Base-by-base conservation (phyloP, 1,140 invertebrate species). In the Augochlora pura region DNA sequence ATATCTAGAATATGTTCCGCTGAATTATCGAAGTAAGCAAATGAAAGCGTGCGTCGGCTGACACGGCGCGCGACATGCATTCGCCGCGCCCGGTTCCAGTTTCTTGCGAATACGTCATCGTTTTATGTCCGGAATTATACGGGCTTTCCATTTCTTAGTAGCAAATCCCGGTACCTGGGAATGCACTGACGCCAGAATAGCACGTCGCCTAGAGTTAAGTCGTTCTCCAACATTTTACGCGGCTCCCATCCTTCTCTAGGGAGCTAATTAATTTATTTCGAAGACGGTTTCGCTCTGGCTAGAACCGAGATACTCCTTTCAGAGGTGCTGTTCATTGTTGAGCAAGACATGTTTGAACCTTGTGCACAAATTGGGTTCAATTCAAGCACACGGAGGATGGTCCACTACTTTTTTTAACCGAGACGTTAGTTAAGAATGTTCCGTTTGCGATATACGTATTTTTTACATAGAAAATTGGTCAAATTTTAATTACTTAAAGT, bases 231-330 rank as follows among this genome's bases (percentile, higher is more conserved):
- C 52, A 18, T 68, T 66, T 52, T 16, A 7, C 38, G 60, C 54
- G 9, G 25, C 18, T 42, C 27, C 21, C 42, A 27, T 18, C 67
- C 66, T 27, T 39, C 80, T 23, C 21, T 49, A 39, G 12, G 14
- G 18, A 39, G 49, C 32, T 76, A 80, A 84, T 85, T 85, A 84
- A 83, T 80, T 85, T 80, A 83, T 84, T 52, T 84, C 62, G 27
- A 16, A 14, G 49, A 27, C 85, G 79, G 77, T 72, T 83, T 14
- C 32, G 9, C 18, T 25, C 54, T 27, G 52, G 42, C 39, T 18
- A 12, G 16, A 49, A 21, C 2, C 71, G 18, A 32, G 39, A 7
- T 60, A 46, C 57, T 39, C 18, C 5, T 38, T 18, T 60, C 42
- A 14, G 32, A 32, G 32, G 32, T 32, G 4, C 32, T 32, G 32